Evolutionary conservation across 2,888 invertebrate species (phyloP), one percentile per base, ranked within the genome.

Genomic region (Protodeltote pygarga): DNA sequence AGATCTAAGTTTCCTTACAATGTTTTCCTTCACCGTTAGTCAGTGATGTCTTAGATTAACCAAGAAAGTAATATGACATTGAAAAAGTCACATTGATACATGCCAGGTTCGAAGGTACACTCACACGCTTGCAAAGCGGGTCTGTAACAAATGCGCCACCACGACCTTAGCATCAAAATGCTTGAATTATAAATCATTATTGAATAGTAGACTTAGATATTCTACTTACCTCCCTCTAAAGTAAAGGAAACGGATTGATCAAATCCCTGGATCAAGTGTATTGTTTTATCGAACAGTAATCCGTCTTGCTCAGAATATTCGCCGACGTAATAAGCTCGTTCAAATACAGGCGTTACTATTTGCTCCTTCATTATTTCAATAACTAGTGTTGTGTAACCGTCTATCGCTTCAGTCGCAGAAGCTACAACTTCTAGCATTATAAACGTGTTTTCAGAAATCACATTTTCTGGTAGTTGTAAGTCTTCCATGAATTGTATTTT

Each of bases 151-250:
- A n/a, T n/a, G n/a, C n/a, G n/a, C n/a, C n/a, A n/a, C n/a, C n/a
- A n/a, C n/a, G n/a, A n/a, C n/a, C n/a, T n/a, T n/a, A n/a, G n/a
- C n/a, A n/a, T n/a, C n/a, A n/a, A n/a, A n/a, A n/a, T n/a, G n/a
- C n/a, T n/a, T n/a, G n/a, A n/a, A n/a, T n/a, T n/a, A n/a, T n/a
- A n/a, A n/a, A n/a, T n/a, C n/a, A n/a, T n/a, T n/a, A n/a, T n/a
- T n/a, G n/a, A n/a, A n/a, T n/a, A 23, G 11, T 14, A 13, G 13
- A 1, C 6, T 27, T 14, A 3, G 5, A 15, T 40, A 24, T 28
- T 33, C 32, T 35, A 66, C 69, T 65, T 60, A 77, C 78, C 74
- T 24, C 75, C 74, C 20, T 57, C 62, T n/a, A 77, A 66, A 21
- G 47, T 39, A 60, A 77, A 76, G 14, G 49, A 27, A 41, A 77